Base-by-base conservation (phyloP, 1,140 invertebrate species). In the Ditylenchus dipsaci region DNA sequence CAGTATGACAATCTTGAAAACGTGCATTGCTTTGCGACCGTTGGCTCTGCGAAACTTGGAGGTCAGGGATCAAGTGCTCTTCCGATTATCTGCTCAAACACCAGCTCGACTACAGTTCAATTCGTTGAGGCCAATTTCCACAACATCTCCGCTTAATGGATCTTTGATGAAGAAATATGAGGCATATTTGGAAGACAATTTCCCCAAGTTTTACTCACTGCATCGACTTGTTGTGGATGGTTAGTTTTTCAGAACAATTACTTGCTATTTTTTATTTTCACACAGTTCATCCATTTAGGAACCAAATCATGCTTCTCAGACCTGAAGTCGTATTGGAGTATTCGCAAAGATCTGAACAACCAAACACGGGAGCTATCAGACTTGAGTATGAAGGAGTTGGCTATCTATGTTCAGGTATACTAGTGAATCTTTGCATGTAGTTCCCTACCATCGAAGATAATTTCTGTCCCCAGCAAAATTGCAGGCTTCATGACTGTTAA, bases 241-340 rank as follows among this genome's bases (percentile, higher is more conserved):
- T 71, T 13, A 13, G 19, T 72, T 69, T 21, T 30, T 60, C 7
- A 21, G 1, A 3, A 19, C n/a, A 72, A 68, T 26, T 13, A 11
- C 11, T n/a, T 45, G 11, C 43, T 45, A 13, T 11, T 45, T 21
- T 15, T 5, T 7, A 21, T 53, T 5, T 21, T 9, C 13, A 13
- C 5, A 11, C 11, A 67, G n/a, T 72, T 1, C 42, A 69, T 17
- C 7, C 26, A 70, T 79, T 45, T 47, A 76, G 75, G 75, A 13
- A 76, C 72, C 29, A 68, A 67, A 23, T 78, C 67, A 62, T 78
- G 75, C 29, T 60, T 77, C 29, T 19, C 60, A 21, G 75, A 77
- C 45, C 49, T 77, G 0, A 77, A 78, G 58, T 63, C 59, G 17
- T 77, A 76, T 27, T 77, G 49, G 38, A 38, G 42, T 19, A 49